Base-by-base conservation (phyloP, 1,140 invertebrate species). In the Vollenhovia emeryi region DNA sequence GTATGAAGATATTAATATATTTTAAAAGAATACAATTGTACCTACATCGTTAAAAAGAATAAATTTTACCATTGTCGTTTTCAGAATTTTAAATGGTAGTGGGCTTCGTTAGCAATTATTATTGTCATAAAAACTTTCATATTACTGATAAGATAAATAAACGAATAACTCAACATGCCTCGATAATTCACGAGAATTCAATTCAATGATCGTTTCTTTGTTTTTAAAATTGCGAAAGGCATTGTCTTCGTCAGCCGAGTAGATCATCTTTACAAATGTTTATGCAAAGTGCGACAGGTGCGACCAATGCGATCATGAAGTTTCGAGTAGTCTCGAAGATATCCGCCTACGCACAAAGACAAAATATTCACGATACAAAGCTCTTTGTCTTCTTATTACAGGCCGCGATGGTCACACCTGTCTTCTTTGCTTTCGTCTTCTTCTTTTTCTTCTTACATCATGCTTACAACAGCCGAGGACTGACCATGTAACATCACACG, bases 371-470 rank as follows among this genome's bases (percentile, higher is more conserved):
- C 43, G 30, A 18, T 48, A 78, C 40, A 79, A 55, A 68, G 21
- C 48, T 27, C 18, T 79, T 79, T 79, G 60, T 80, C 50, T 55
- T 66, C 40, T 71, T 71, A 71, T 71, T 43, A 55, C 36, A 71
- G 36, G 6, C 24, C 43, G 13, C 59, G 2, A 7, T 4, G 30
- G 60, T 36, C 60, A 68, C 36, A 57, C 50, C 52, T 57, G 66
- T 82, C 13, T 82, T 45, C 15, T 55, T 80, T 71, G 59, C 40
- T 43, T 33, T 57, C 33, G 0, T 27, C 45, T 55, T 18, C 27
- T 55, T 8, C 71, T 52, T 36, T 6, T 60, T 75, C 24, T 62
- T 64, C 36, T 30, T 71, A 43, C 40, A 18, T 71, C 36, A 71
- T 7, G 24, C 11, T 82, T 82, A 82, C 66, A 40, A 45, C 36